Base-by-base conservation (phyloP, 92 coral and sea anemone species). In the Nematostella vectensis region DNA sequence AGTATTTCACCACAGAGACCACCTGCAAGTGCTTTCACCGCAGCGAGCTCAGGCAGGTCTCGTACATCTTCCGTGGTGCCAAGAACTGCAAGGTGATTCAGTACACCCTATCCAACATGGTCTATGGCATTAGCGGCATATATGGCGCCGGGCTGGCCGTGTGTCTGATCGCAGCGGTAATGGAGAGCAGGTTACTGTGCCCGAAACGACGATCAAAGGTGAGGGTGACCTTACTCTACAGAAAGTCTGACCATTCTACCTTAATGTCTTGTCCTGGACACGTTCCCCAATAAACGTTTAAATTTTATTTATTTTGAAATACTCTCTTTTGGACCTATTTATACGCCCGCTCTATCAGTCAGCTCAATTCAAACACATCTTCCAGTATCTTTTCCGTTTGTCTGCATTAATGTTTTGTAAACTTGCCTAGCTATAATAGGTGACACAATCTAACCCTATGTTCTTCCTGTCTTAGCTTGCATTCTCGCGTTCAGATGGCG, bases 71-170 rank as follows among this genome's bases (percentile, higher is more conserved):
- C 77, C 70, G 80, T 43, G 88, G 59, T 27, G 82, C 99, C n/a
- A 72, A 53, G 22, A 82, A 78, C 53, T 93, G 99, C 50, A 71
- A 72, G 47, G 72, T 69, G 15, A 77, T 93, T 36, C 88, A 83
- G 67, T 61, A 45, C 56, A 79, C 78, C 39, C 80, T 93, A 15
- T 59, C 60, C 37, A 82, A 86, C 51, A 70, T 93, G 66, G 96
- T 83, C 55, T 93, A 86, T 39, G 99, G 96, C 2, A 67, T 93
- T 61, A 74, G 88, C 39, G 99, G 99, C n/a, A 83, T 93, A 9
- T 93, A 86, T 65, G 77, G 80, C 20, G 83, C 83, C 3, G 83
- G 96, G 11, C 48, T 86, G 39, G 72, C 74, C 25, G 49, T 79
- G 38, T 75, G 96, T 30, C 60, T 86, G 48, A 54, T 88, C 33